Evolutionary conservation across 2,113 vertebrate species (phyloP), one percentile per base, ranked within the genome.

Genomic region (Cochlearius cochlearius): DNA sequence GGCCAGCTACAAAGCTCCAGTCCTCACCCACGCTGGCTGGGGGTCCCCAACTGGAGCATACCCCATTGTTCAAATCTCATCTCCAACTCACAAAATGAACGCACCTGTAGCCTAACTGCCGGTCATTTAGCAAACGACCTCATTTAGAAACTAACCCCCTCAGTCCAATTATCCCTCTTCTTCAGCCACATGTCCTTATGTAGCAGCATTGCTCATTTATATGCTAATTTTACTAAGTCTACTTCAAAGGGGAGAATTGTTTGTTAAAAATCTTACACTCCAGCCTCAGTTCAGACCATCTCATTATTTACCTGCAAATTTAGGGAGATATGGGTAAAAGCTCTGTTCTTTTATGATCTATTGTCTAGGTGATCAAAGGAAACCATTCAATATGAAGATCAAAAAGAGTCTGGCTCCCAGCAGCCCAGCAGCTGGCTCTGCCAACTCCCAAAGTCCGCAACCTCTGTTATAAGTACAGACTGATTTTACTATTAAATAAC

Each of bases 251-350:
- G 91, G 83, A 96, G 92, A 96, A 96, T 97, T 98, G 96, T 98
- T 97, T 97, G 92, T 95, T 88, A 96, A 97, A 96, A 98, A 96
- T 94, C 97, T 88, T 92, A 97, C 96, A 80, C 93, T 98, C 63
- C 90, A 92, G 59, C 81, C 90, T 95, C 38, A 13, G 62, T 96
- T 97, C 93, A 97, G 97, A 95, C 82, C 96, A 94, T 96, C 97
- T 97, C 90, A 97, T 98, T 98, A 97, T 98, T 98, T 98, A 98
- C 98, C 97, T 98, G 97, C 62, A 96, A 94, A 96, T 97, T 97
- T 97, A 92, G 96, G 93, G 64, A 97, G 92, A 94, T 96, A 94
- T 41, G 94, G 78, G 95, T 94, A 93, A 97, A 97, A 86, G 90
- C 81, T 82, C 92, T 94, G 86, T 91, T 97, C 94, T 96, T 98